A percentile compares a stretch with the other conserved stretches of the same genome.
These are phyloP conservation scores for Drosophila leontia DNA, from an alignment of 1,140 invertebrate species.

Conservation along the genomic window DNA sequence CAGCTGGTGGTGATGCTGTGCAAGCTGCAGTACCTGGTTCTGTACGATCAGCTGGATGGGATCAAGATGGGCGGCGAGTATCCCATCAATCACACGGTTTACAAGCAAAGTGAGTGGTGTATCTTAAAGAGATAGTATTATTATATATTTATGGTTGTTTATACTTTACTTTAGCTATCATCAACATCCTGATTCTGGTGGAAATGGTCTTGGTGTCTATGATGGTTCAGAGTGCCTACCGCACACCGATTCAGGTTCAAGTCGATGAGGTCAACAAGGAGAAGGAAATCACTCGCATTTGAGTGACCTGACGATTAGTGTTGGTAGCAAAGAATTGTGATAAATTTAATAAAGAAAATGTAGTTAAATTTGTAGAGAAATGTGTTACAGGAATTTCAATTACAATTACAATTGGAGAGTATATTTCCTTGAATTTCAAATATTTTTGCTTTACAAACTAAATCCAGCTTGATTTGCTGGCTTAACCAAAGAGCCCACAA, in stretches of 20 bases:
- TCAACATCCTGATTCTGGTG: slow-evolving; percentile 75
- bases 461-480: slow-evolving; percentile 57
- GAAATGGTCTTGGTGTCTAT: slow-evolving; percentile 83
- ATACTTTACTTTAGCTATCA: slow-evolving; percentile 57
- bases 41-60: slow-evolving; percentile 71
- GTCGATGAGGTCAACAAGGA: slow-evolving; percentile 59
- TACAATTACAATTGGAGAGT: not conserved
- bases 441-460: slow-evolving; percentile 14
- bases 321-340: slow-evolving; percentile 70
- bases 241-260: slow-evolving; percentile 68
- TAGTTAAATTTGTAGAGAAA: slow-evolving; percentile 30
- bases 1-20: slow-evolving; percentile 77
- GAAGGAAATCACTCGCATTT: slow-evolving; percentile 30
- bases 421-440: not conserved
- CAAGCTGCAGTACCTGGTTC: slow-evolving; percentile 74
- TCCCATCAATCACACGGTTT: slow-evolving; percentile 79
- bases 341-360: slow-evolving; percentile 70
- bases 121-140: not conserved
- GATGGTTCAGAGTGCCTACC: slow-evolving; percentile 75
- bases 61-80: slow-evolving; percentile 71
- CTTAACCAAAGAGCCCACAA: slow-evolving; percentile 59
- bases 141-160: not conserved
- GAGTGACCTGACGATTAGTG: not conserved
- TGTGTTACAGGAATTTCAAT: not conserved
- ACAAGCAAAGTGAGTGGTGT: slow-evolving; percentile 75